These are phyloP conservation scores for Ploceus nigricollis DNA, from an alignment of 2,113 vertebrate species.

Conservation along the genomic window DNA sequence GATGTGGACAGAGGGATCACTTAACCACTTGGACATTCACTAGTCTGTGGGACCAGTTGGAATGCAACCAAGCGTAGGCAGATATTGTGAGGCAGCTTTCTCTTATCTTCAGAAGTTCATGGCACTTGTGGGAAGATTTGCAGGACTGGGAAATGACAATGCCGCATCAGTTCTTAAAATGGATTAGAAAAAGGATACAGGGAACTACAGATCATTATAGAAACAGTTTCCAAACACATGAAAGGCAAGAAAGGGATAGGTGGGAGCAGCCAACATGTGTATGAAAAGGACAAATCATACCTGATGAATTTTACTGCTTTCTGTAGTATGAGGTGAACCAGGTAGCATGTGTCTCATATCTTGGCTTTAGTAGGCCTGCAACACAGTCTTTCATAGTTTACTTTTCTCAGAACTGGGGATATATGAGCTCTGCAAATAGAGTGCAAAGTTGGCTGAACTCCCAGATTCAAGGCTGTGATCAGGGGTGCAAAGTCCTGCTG, in stretches of 20 bases:
- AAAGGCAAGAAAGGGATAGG: not conserved
- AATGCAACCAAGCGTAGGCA: not conserved
- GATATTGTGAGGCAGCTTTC: not conserved
- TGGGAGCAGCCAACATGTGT: not conserved
- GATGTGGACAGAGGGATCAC: not conserved
- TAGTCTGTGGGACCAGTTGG: not conserved
- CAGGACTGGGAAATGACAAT: not conserved
- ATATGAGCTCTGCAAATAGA: not conserved
- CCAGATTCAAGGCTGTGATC: not conserved
- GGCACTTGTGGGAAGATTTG: not conserved
- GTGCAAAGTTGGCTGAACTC: not conserved
- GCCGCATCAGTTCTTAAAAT: not conserved
- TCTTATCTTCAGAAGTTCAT: not conserved
- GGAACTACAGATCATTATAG: not conserved
- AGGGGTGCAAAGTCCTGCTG: not conserved
- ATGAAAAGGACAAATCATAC: not conserved
- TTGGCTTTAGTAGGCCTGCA: not conserved
- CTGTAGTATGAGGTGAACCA: not conserved
- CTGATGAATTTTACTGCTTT: not conserved
- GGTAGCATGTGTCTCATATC: fast-evolving
- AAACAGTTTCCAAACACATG: not conserved
- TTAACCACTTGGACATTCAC: not conserved
- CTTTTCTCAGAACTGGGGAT: not conserved
- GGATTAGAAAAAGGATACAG: not conserved
- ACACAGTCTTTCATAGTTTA: not conserved